Evolutionary conservation across 1,140 invertebrate genomes (phyloP).

Genomic region (Glossosoma conforme): DNA sequence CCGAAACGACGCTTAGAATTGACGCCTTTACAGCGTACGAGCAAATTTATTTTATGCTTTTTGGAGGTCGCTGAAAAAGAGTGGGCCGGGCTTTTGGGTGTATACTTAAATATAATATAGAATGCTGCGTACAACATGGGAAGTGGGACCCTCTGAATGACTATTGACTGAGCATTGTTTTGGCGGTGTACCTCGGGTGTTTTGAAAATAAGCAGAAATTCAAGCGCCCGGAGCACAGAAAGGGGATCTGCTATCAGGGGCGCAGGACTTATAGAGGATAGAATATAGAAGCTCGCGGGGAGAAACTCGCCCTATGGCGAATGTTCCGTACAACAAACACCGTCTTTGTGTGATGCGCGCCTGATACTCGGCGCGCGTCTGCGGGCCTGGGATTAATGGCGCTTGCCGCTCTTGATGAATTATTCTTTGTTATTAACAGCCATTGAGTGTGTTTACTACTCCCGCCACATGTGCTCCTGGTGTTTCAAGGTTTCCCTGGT

Average conservation of each 20-base stretch:
- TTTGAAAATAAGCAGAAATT: conserved; percentile 26
- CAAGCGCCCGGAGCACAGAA: conserved; percentile 7
- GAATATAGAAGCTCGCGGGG: conserved; percentile 21
- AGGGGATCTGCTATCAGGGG: conserved; percentile 8
- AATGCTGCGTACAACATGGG: background rate
- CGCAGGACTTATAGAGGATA: background rate
- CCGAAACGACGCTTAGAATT: too few species aligned
- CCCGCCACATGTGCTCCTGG: too few species aligned
- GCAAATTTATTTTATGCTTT: too few species aligned
- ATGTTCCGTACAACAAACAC: conserved; percentile 19
- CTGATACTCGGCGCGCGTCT: conserved; percentile 17
- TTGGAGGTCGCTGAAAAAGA: too few species aligned
- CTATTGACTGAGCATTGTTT: conserved; percentile 32
- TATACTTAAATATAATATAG: background rate
- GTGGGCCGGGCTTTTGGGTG: too few species aligned
- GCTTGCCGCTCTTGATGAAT: conserved; percentile 27
- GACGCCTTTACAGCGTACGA: too few species aligned
- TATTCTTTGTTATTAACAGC: conserved; percentile 27
- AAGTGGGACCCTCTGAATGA: conserved; percentile 14
- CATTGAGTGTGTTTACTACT: conserved; percentile 19
- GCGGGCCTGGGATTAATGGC: conserved; percentile 26
- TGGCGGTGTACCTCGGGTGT: conserved; percentile 25
- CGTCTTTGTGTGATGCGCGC: conserved; percentile 20
- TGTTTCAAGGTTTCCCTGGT: too few species aligned
- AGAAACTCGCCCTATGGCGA: background rate